Conservation (phyloP, 2,113 vertebrate genomes). For the Alces alces region DNA sequence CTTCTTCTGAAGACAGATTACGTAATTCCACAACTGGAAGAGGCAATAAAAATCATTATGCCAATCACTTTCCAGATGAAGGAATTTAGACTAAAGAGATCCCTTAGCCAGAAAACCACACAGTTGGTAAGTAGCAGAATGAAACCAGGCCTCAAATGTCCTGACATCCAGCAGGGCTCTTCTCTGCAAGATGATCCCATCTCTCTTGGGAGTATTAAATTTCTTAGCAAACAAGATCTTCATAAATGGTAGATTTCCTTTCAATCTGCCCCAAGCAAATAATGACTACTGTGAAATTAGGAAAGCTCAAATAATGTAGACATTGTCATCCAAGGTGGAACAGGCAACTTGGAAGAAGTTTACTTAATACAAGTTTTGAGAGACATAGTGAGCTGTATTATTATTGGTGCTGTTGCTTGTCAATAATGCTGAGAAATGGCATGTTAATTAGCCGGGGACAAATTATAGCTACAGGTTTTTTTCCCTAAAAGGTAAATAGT, state of each 20-base stretch:
- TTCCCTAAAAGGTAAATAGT: not conserved
- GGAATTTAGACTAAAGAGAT: not conserved
- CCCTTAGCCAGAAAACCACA: not conserved
- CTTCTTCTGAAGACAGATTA: not conserved
- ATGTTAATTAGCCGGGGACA: not conserved
- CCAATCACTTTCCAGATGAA: not conserved
- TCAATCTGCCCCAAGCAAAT: not conserved
- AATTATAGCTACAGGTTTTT: not conserved
- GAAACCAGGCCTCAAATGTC: not conserved
- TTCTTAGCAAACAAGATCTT: not conserved
- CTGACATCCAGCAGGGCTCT: not conserved
- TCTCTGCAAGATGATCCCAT: not conserved
- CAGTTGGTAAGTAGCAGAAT: not conserved
- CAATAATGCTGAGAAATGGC: not conserved
- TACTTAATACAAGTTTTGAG: not conserved
- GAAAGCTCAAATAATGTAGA: not conserved
- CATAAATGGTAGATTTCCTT: not conserved
- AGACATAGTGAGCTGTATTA: not conserved
- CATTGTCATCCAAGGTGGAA: not conserved
- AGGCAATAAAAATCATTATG: not conserved
- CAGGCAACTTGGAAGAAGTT: not conserved
- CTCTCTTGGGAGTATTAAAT: not conserved
- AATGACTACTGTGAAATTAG: not conserved
- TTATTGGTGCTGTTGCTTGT: not conserved
- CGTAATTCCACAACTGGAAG: not conserved